phyloP scores from a whole-genome alignment of 2,888 invertebrate genomes.

The Lysandra coridon region DNA sequence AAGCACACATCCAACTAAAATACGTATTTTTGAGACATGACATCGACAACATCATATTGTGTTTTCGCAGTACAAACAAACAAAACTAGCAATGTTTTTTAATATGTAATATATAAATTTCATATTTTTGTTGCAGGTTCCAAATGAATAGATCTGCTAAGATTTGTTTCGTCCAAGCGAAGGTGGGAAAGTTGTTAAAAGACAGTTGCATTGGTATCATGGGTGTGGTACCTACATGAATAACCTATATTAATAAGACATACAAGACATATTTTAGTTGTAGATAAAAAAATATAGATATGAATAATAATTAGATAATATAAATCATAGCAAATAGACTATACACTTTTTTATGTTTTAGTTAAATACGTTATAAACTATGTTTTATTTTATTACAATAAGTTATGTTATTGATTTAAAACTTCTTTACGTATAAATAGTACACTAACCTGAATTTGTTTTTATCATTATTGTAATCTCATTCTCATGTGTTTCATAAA shows the following conservation, averaged over 20 bases:
- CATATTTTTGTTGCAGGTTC: slow-evolving; percentile 34
- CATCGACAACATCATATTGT: too few relatives aligned
- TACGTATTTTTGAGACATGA: too few relatives aligned
- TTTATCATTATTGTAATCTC: background rate
- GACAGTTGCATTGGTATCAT: background rate
- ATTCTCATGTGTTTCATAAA: background rate
- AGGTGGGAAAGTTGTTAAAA: slow-evolving; percentile 50
- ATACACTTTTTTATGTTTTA: slow-evolving; percentile 1
- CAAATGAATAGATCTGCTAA: slow-evolving; percentile 47
- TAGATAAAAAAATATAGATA: background rate
- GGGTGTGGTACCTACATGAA: background rate
- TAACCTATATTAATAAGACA: background rate
- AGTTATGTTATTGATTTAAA: background rate
- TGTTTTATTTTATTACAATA: background rate
- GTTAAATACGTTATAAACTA: background rate
- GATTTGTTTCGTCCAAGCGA: slow-evolving; percentile 57
- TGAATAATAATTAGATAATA: background rate
- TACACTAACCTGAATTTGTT: background rate
- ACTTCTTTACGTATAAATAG: background rate
- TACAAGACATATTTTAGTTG: background rate
- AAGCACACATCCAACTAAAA: too few relatives aligned
- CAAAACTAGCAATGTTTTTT: too few relatives aligned
- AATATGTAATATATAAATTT: too few relatives aligned
- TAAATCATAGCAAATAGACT: background rate
- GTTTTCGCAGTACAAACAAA: too few relatives aligned